Base-by-base conservation (phyloP, 2,888 invertebrate species). In the Zygothrica quintamaculata region DNA sequence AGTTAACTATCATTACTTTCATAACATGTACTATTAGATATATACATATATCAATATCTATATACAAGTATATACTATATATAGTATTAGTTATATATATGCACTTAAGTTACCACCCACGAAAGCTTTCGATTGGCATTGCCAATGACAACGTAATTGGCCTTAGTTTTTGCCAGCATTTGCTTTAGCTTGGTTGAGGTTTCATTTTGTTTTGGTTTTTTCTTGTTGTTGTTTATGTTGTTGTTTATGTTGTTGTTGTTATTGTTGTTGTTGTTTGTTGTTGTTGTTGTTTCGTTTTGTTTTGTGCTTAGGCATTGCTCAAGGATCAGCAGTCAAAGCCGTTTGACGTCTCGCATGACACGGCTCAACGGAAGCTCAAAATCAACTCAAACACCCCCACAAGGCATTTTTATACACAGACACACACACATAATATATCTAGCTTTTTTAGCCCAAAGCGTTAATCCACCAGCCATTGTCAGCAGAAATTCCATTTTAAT, bases 381-480 rank as follows among this genome's bases (percentile, higher is more conserved):
- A 43, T 44, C 42, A 42, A 43, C 29, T 26, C 16, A 47, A 29
- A 29, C 57, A 53, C 53, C 12, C 42, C 62, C 77, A 57, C 51
- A 56, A 65, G 62, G 55, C 60, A 66, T 68, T 29, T 29, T 1
- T 29, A 7, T n/a, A 9, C 5, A 43, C 48, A n/a, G n/a, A n/a
- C n/a, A n/a, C n/a, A n/a, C n/a, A n/a, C n/a, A n/a, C n/a, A n/a
- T n/a, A n/a, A n/a, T n/a, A n/a, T n/a, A n/a, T 52, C 65, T 56
- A n/a, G 47, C 43, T 22, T 46, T 65, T 75, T 58, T 50, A 57
- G 56, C 52, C 52, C 64, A 47, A 64, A 55, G 47, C 37, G 70
- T 55, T 87, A 85, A 82, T 85, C 76, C 86, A 69, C 44, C 46
- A 59, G 72, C 68, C 88, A 87, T 77, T 84, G 84, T 84, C 84